A percentile compares a stretch with the other conserved stretches of the same genome.
These are phyloP conservation scores for Trypoxylon attenuatum DNA, from an alignment of 2,888 invertebrate genomes.

Conservation along the genomic window DNA sequence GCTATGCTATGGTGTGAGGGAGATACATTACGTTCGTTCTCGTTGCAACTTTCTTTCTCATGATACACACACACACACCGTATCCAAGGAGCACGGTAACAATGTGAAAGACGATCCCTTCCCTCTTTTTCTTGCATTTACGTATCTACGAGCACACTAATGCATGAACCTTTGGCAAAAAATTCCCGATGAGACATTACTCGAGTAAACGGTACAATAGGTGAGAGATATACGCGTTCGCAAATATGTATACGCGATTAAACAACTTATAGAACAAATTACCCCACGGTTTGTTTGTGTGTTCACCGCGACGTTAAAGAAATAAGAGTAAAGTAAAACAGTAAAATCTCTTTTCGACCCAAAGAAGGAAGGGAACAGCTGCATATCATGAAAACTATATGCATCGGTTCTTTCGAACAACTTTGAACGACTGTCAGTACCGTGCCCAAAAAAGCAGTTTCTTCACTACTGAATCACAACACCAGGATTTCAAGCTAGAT, in stretches of 20 bases:
- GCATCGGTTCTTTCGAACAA: conserved; percentile 37
- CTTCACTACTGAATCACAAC: conserved; percentile 70
- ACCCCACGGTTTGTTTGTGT: too few species aligned
- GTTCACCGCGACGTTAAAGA: too few species aligned
- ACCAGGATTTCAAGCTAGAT: conserved; percentile 71
- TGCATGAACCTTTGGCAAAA: not conserved
- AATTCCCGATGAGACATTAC: not conserved
- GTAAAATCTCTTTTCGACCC: not conserved
- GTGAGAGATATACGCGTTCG: too few species aligned
- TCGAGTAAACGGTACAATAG: too few species aligned
- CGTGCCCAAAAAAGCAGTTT: conserved; percentile 70
- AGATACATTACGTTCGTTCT: conserved; percentile 61
- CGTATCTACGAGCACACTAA: not conserved
- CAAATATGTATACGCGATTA: too few species aligned
- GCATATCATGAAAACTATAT: conserved; percentile 26
- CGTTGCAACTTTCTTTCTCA: conserved; percentile 56
- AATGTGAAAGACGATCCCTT: conserved; percentile 37
- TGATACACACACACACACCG: conserved; percentile 36
- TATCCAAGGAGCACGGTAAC: conserved; percentile 31
- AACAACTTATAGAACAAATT: too few species aligned
- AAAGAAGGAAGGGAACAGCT: conserved; percentile 49
- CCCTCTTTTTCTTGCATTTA: conserved; percentile 40
- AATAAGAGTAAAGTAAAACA: not conserved
- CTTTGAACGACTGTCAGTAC: conserved; percentile 66
- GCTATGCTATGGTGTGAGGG: conserved; percentile 62